A percentile compares a stretch with the other conserved stretches of the same genome.
Evolutionary conservation across 2,888 invertebrate genomes (phyloP).

Genomic region (Dicranocentrus wangi): DNA sequence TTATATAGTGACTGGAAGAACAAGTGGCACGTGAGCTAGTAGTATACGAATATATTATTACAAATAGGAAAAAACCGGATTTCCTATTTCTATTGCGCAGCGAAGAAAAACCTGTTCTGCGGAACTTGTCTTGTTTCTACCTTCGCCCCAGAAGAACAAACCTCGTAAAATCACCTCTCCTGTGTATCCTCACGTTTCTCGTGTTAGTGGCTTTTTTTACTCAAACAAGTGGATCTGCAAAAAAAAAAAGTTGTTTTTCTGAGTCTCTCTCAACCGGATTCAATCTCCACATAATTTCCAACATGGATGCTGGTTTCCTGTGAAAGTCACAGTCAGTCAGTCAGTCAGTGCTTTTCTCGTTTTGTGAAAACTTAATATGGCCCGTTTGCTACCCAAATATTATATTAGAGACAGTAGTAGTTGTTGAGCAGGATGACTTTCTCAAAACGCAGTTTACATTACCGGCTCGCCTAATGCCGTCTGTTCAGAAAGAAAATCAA

Average conservation of each 20-base stretch:
- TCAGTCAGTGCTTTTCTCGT: not conserved
- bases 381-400: too few relatives aligned
- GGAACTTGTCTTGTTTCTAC: slow-evolving; percentile 43
- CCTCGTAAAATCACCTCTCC: slow-evolving; percentile 31
- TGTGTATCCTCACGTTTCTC: not conserved
- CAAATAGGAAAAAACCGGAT: too few relatives aligned
- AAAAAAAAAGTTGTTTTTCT: slow-evolving; percentile 2
- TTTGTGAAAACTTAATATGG: not conserved
- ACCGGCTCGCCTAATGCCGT: not conserved
- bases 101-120: too few relatives aligned
- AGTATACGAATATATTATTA: too few relatives aligned
- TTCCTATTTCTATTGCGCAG: too few relatives aligned
- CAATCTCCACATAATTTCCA: slow-evolving; percentile 33
- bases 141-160: slow-evolving; percentile 32
- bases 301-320: slow-evolving; percentile 12
- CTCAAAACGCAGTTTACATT: not conserved
- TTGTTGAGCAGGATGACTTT: too few relatives aligned
- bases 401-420: too few relatives aligned
- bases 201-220: not conserved
- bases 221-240: not conserved
- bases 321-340: too few relatives aligned
- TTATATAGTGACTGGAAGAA: too few relatives aligned
- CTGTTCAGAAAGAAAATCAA: not conserved
- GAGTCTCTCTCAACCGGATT: slow-evolving; percentile 9
- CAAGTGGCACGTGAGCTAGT: too few relatives aligned